phyloP scores from a whole-genome alignment of 35 echinoderm and acorn worm species.

The Lytechinus pictus region DNA sequence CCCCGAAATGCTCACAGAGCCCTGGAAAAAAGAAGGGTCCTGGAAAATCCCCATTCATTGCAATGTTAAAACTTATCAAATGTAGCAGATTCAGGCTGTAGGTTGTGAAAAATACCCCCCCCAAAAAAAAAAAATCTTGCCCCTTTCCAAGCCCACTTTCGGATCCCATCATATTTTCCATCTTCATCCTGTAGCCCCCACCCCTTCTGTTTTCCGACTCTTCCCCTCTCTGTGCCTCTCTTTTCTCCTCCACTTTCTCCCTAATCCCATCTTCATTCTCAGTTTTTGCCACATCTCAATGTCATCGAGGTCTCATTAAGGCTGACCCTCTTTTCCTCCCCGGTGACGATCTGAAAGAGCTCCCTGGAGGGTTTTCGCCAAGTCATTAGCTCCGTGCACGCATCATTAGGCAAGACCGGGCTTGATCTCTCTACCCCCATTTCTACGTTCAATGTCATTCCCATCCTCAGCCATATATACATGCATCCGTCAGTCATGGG shows the following conservation, averaged over 20 bases:
- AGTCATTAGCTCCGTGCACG: slow-evolving; percentile 24
- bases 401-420: slow-evolving; percentile 23
- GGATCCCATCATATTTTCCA: too few species aligned
- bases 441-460: background rate
- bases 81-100: too few species aligned
- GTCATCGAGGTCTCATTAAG: slow-evolving; percentile 32
- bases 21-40: too few species aligned
- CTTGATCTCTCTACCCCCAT: background rate
- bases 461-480: background rate
- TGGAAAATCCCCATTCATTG: too few species aligned
- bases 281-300: background rate
- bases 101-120: too few species aligned
- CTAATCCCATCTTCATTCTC: background rate
- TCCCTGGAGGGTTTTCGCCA: slow-evolving; percentile 10
- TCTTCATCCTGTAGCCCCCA: too few species aligned
- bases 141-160: too few species aligned
- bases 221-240: background rate
- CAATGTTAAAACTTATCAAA: too few species aligned
- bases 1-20: too few species aligned
- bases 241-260: background rate
- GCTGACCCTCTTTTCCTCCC: slow-evolving; percentile 10
- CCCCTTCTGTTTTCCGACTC: background rate
- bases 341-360: background rate
- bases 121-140: too few species aligned
- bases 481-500: background rate